Base-by-base conservation (phyloP, 2,113 vertebrate species). In the Spermophilus dauricus region DNA sequence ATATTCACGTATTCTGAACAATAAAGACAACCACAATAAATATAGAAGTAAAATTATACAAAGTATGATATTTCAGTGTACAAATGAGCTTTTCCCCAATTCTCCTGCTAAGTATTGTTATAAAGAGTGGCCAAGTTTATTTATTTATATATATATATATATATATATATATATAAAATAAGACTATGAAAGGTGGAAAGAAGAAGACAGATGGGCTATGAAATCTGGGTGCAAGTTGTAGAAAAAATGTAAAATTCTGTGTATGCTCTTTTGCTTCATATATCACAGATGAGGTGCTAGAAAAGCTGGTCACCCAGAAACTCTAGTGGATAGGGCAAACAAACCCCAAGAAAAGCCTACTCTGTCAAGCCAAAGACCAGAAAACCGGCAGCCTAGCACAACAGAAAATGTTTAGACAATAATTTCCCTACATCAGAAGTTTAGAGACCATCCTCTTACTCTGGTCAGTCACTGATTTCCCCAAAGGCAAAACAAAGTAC, bases 151-250 rank as follows among this genome's bases (percentile, higher is more conserved):
- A 51, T 51, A 53, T 53, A 14, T 53, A 53, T 48, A 48, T 48
- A 48, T 48, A 48, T 48, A 48, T 12, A 48, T 12, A 48, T 48
- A 48, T 48, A 48, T 10, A 48, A 48, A 10, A 48, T 51, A 34
- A 42, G 20, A 89, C 7, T 42, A 7, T 72, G 58, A 63, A 67
- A 75, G 28, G 14, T 70, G 2, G 8, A 77, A 73, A 45, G 18
- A 87, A 37, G n/a, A 18, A 72, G n/a, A 65, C 8, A 0, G 2
- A 6, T 2, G 34, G 3, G 4, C 2, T 39, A 51, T 16, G 24
- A 69, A 37, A 13, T 11, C 51, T 70, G 37, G 1, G 8, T 17
- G 8, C 4, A 51, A 72, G 34, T 34, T 63, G 73, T 1, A 20
- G 4, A 8, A 61, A 37, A 6, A 11, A 45, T n/a, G 22, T 56